A percentile compares a stretch with the other conserved stretches of the same genome.
phyloP scores from a whole-genome alignment of 2,888 invertebrate species.

The Platynereis dumerilii region DNA sequence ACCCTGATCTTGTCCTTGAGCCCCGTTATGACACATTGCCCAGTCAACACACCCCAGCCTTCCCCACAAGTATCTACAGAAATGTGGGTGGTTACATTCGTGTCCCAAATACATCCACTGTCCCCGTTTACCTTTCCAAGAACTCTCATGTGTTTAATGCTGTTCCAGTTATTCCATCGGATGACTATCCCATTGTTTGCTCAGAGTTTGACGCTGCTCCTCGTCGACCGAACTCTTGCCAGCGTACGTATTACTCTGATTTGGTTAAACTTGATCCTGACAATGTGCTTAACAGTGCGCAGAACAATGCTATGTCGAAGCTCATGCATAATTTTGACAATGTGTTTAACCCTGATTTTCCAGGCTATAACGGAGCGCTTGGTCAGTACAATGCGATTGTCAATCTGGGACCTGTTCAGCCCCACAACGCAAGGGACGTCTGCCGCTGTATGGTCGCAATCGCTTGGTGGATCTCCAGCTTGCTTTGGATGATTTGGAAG shows the following conservation, averaged over 20 bases:
- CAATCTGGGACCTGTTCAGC: slow-evolving; percentile 42
- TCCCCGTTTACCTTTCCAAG: too few species aligned
- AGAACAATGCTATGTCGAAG: too few species aligned
- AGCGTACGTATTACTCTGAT: too few species aligned
- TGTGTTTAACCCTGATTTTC: slow-evolving; percentile 33
- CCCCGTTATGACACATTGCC: background rate
- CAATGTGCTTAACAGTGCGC: too few species aligned
- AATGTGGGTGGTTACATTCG: too few species aligned
- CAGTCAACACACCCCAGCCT: background rate
- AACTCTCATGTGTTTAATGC: too few species aligned
- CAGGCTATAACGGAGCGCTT: slow-evolving; percentile 36
- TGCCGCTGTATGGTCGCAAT: slow-evolving; percentile 39
- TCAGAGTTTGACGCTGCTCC: too few species aligned
- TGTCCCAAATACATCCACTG: too few species aligned
- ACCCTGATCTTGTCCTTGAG: background rate
- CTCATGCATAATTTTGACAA: slow-evolving; percentile 29
- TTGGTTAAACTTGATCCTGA: too few species aligned
- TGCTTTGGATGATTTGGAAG: slow-evolving; percentile 41
- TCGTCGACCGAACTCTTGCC: too few species aligned
- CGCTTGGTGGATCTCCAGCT: slow-evolving; percentile 36
- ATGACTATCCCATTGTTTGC: too few species aligned
- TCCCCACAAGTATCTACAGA: background rate
- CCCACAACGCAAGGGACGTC: slow-evolving; percentile 40
- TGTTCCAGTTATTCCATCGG: too few species aligned
- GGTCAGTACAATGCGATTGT: slow-evolving; percentile 38